Evolutionary conservation across 2,113 vertebrate genomes (phyloP).

Genomic region (Colinus virginianus): DNA sequence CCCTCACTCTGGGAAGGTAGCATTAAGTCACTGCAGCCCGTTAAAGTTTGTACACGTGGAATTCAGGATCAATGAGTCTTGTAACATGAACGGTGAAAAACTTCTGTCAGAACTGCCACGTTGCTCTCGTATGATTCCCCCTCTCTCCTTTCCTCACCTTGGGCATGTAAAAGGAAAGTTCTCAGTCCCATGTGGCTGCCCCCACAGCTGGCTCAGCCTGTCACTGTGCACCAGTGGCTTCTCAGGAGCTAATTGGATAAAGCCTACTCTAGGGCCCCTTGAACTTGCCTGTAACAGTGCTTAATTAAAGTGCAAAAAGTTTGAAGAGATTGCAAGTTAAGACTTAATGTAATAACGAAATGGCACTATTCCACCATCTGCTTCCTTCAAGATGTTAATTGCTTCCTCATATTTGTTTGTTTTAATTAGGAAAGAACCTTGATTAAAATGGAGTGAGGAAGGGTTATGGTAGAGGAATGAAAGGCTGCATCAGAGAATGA

Average conservation of each 20-base stretch:
- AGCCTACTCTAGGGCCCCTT: constrained; percentile 70
- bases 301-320: constrained; percentile 84
- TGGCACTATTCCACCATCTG: constrained; percentile 81
- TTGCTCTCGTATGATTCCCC: background rate
- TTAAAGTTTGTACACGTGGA: background rate
- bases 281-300: constrained; percentile 74
- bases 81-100: background rate
- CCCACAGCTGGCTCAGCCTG: constrained; percentile 37
- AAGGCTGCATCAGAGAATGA: constrained; percentile 16
- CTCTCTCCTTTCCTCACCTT: background rate
- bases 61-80: background rate
- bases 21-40: background rate
- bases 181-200: background rate
- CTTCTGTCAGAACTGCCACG: background rate
- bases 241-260: constrained; percentile 77
- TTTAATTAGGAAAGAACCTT: constrained; percentile 82
- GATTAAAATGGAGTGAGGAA: constrained; percentile 73
- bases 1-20: background rate
- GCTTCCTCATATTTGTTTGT: constrained; percentile 84
- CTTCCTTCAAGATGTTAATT: constrained; percentile 78
- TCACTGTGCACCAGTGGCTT: constrained; percentile 37
- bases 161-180: background rate
- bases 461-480: constrained; percentile 43
- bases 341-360: constrained; percentile 76
- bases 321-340: constrained; percentile 81